A percentile compares a stretch with the other conserved stretches of the same genome.
Conservation (phyloP, 2,113 vertebrate genomes). For the Pteruthius melanotis region DNA sequence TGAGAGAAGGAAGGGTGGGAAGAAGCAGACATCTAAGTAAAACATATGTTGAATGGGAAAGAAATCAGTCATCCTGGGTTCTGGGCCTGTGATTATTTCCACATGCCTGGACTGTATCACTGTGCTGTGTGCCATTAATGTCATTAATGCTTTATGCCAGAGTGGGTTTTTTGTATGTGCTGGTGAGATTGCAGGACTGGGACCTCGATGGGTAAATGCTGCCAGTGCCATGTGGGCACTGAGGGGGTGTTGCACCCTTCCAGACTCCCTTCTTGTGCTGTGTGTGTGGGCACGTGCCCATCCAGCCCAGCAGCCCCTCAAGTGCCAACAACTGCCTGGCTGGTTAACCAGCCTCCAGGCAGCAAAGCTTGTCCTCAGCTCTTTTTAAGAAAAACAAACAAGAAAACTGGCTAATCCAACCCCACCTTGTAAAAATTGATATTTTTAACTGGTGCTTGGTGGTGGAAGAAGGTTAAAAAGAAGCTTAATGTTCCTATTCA, state of each 20-base stretch:
- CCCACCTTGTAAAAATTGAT: background rate
- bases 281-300: background rate
- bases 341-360: background rate
- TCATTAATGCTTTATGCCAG: constrained; percentile 1
- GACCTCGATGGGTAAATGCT: background rate
- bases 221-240: background rate
- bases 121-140: constrained; percentile 44
- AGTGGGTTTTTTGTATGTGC: background rate
- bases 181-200: background rate
- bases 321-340: background rate
- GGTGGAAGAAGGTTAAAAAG: background rate
- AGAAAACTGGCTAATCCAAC: background rate
- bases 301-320: background rate
- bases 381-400: constrained; percentile 4
- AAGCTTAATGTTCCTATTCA: background rate
- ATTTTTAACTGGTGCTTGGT: background rate
- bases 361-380: background rate
- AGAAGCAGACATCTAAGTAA: constrained; percentile 37
- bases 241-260: background rate
- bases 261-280: background rate
- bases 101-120: constrained; percentile 22
- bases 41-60: constrained; percentile 41
- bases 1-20: background rate
- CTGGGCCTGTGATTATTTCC: constrained; percentile 51
- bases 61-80: constrained; percentile 25